Evolutionary conservation across 2,888 invertebrate genomes (phyloP).

Genomic region (Meteorus colon): DNA sequence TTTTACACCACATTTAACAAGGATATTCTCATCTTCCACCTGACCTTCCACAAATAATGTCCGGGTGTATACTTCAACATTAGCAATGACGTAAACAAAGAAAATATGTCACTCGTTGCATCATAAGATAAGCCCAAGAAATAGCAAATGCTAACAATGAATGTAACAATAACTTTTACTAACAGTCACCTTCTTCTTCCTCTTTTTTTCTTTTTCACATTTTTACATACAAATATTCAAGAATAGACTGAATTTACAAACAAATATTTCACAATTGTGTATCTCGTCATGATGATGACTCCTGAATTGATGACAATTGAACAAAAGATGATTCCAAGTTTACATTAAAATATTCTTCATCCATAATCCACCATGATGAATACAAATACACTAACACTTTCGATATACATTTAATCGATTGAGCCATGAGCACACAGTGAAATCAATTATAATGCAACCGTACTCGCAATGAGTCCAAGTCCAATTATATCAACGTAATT

Average conservation of each 20-base stretch:
- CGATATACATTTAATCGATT: conserved; percentile 1
- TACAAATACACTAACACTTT: not conserved
- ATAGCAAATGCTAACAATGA: conserved; percentile 3
- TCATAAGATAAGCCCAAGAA: not conserved
- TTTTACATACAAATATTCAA: not conserved
- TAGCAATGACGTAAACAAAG: not conserved
- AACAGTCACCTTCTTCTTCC: not conserved
- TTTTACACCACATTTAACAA: not conserved
- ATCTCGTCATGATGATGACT: not conserved
- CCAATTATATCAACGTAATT: conserved; percentile 18
- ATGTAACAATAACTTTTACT: not conserved
- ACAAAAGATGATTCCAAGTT: not conserved
- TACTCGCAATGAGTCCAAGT: conserved; percentile 14
- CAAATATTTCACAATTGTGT: not conserved
- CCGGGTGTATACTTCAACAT: conserved; percentile 5
- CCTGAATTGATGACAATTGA: not conserved
- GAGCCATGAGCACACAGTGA: not conserved
- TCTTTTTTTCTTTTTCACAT: not conserved
- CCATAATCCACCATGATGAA: not conserved
- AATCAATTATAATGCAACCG: conserved; percentile 30
- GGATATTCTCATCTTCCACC: not conserved
- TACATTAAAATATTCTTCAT: not conserved
- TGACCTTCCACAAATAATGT: conserved; percentile 7
- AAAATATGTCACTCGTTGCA: conserved; percentile 8
- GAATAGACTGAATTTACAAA: not conserved